Base-by-base conservation (phyloP, 2,888 invertebrate genomes). In the Cryptus viduatorius region DNA sequence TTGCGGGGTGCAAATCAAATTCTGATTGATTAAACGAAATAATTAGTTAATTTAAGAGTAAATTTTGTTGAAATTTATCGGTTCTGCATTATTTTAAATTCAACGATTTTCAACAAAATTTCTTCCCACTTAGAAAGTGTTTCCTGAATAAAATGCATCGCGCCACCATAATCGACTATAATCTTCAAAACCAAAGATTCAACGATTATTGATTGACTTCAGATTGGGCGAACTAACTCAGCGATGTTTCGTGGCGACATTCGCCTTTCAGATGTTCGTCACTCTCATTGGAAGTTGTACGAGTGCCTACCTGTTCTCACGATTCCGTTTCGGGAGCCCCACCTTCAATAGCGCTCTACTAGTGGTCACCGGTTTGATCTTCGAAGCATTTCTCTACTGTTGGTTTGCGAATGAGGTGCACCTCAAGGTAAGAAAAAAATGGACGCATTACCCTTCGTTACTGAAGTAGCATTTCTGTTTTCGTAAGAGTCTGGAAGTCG, bases 351-450 rank as follows among this genome's bases (percentile, higher is more conserved):
- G 65, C 56, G 56, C 46, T 1, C n/a, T 59, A 16, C 42, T 69
- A 16, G 48, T 73, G 10, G n/a, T 86, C 12, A 44, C 59, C 3
- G 86, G 86, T 14, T 87, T 87, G 50, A n/a, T 88, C n/a, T 56
- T 64, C 16, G 81, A 89, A 61, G 87, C 89, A 19, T 88, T 86
- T 19, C 69, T 84, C 37, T 87, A 82, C 67, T 89, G 89, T 8
- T 88, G 88, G 87, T 88, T 80, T 48, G 89, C 89, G 3, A 88
- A 87, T 65, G 83, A 88, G 24, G 84, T 88, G 7, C 86, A 79
- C 16, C 0, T 84, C 0, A 86, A 86, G 83, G 88, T 87, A 71
- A 46, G 37, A 37, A 37, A 7, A 37, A 37, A 8, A 8, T n/a
- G n/a, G n/a, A 37, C 8, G 37, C 24, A 24, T 24, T 24, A 24